A percentile compares a stretch with the other conserved stretches of the same genome.
Evolutionary conservation across 23 tunicate genomes (phyloP).

Genomic region (Ascidia mentula): DNA sequence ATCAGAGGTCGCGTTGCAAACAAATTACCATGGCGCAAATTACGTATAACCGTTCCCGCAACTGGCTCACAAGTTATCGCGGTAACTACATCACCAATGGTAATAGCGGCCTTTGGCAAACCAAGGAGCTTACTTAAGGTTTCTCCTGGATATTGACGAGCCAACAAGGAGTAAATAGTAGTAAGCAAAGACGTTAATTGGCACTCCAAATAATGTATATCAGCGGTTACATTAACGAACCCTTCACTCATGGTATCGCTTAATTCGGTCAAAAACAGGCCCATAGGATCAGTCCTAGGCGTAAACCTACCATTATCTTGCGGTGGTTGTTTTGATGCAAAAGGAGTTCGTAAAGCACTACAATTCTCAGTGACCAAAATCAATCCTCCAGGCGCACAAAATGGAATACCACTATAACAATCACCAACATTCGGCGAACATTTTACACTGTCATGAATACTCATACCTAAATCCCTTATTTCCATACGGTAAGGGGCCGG

Average conservation of each 20-base stretch:
- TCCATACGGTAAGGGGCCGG: constrained; percentile 1
- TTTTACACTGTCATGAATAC: not conserved
- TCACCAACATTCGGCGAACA: not conserved
- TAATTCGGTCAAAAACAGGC: not conserved
- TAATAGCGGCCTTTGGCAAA: not conserved
- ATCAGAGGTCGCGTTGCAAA: constrained; percentile 13
- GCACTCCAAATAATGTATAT: not conserved
- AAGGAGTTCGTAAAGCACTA: not conserved
- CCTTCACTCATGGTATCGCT: not conserved
- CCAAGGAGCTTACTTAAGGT: not conserved
- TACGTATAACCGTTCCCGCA: not conserved
- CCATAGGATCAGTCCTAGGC: not conserved
- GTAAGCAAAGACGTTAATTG: not conserved
- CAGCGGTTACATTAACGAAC: not conserved
- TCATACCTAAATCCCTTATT: not conserved
- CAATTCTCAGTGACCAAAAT: not conserved
- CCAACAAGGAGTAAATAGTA: not conserved
- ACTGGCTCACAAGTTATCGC: not conserved
- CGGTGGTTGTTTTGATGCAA: not conserved
- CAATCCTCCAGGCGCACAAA: not conserved
- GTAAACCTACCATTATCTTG: not conserved
- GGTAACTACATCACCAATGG: constrained; percentile 3
- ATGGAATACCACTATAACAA: not conserved
- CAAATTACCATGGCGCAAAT: not conserved
- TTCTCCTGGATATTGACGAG: constrained; percentile 7